These are phyloP conservation scores for Thalpophila matura DNA, from an alignment of 2,888 invertebrate genomes.

Conservation along the genomic window DNA sequence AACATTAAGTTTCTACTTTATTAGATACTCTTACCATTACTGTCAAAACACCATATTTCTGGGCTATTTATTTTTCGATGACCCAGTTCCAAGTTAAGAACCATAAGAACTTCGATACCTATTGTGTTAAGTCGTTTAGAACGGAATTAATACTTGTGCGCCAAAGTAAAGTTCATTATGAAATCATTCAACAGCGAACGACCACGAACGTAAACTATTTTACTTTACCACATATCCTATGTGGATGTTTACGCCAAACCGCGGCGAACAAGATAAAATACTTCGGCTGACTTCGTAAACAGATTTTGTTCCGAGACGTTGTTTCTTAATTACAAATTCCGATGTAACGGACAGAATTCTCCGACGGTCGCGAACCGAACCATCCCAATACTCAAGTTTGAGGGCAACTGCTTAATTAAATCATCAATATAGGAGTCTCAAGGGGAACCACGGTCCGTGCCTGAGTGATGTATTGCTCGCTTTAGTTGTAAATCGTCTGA, in stretches of 20 bases:
- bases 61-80: background rate
- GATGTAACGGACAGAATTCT: constrained; percentile 75
- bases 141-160: constrained; percentile 13
- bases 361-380: constrained; percentile 62
- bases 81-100: background rate
- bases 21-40: background rate
- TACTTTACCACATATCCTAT: constrained; percentile 62
- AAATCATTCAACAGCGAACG: constrained; percentile 63
- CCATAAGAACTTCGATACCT: constrained; percentile 14
- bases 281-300: constrained; percentile 77
- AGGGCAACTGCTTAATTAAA: constrained; percentile 82
- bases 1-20: background rate
- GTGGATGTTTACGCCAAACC: constrained; percentile 64
- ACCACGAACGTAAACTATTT: constrained; percentile 69
- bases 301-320: constrained; percentile 80
- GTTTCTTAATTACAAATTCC: constrained; percentile 87
- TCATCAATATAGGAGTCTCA: constrained; percentile 77
- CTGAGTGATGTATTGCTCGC: constrained; percentile 71
- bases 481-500: constrained; percentile 44
- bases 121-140: constrained; percentile 34
- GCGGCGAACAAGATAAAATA: constrained; percentile 74
- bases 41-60: background rate
- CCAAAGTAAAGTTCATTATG: constrained; percentile 43
- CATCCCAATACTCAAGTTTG: constrained; percentile 72
- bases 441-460: constrained; percentile 57